Percentiles rank a stretch among this genome's conserved stretches.
Evolutionary conservation across 2,797 vertebrate genomes (phyloP).

Genomic region (Muscicapa striata): DNA sequence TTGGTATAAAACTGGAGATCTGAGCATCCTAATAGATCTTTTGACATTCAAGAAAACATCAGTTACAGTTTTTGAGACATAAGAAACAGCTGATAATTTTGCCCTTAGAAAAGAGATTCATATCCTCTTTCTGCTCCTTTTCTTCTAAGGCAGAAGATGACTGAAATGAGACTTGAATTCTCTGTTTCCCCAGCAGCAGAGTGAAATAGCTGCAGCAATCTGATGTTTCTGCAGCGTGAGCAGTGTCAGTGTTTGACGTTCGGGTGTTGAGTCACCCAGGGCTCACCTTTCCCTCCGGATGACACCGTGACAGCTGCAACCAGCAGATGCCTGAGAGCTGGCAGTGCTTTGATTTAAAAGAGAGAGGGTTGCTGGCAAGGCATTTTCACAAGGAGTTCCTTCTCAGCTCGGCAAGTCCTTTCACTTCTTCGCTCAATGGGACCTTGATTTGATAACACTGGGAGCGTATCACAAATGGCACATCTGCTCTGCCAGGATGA

Average conservation of each 20-base stretch:
- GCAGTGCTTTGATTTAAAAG: constrained; percentile 18
- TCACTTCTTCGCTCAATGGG: constrained; percentile 48
- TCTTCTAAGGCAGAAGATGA: background rate
- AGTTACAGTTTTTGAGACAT: background rate
- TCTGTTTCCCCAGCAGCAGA: background rate
- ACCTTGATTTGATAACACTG: constrained; percentile 57
- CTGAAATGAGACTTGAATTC: background rate
- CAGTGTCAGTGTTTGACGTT: background rate
- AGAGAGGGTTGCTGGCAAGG: constrained; percentile 26
- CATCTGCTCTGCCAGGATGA: constrained; percentile 46
- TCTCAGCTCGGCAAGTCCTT: constrained; percentile 42
- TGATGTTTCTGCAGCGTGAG: background rate
- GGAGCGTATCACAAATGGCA: constrained; percentile 25
- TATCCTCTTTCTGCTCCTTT: background rate
- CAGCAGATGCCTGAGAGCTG: constrained; percentile 47
- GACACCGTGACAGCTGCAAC: constrained; percentile 52
- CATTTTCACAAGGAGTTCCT: constrained; percentile 46
- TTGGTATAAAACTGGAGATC: background rate
- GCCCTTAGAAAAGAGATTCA: background rate
- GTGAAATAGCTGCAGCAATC: background rate
- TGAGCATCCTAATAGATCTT: background rate
- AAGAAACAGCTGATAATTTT: background rate
- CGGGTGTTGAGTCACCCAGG: background rate
- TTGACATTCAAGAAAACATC: background rate
- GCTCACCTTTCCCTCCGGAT: constrained; percentile 58